Evolutionary conservation across 2,113 vertebrate genomes (phyloP).

Genomic region (Spilogale gracilis): DNA sequence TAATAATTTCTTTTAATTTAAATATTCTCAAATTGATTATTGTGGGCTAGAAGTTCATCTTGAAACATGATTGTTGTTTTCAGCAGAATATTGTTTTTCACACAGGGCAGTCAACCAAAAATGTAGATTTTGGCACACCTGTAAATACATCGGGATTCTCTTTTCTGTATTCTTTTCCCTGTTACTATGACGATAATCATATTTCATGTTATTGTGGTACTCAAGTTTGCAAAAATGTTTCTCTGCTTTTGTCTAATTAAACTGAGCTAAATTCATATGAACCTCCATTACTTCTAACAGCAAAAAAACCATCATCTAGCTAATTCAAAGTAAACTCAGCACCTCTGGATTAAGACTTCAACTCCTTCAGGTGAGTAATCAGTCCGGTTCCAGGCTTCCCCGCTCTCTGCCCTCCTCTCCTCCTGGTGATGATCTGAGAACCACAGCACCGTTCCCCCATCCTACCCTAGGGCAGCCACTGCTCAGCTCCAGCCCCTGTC

Average conservation of each 20-base stretch:
- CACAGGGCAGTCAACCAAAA: background rate
- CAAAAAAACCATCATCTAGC: background rate
- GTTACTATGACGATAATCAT: background rate
- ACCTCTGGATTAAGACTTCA: background rate
- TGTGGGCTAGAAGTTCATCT: background rate
- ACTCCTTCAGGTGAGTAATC: background rate
- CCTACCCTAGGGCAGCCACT: too few species aligned
- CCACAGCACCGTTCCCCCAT: background rate
- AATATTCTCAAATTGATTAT: constrained; percentile 44
- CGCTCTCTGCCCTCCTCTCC: background rate
- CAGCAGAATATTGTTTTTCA: background rate
- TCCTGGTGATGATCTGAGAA: background rate
- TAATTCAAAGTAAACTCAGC: background rate
- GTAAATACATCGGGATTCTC: background rate
- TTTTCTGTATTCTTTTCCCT: constrained; percentile 14
- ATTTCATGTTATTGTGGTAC: background rate
- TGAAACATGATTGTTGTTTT: constrained; percentile 21
- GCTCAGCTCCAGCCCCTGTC: background rate
- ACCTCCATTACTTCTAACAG: background rate
- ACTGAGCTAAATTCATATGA: background rate
- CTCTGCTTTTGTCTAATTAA: constrained; percentile 31
- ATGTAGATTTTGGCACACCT: background rate
- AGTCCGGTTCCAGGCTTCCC: background rate
- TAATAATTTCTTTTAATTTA: background rate
- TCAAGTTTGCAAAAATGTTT: background rate